A percentile compares a stretch with the other conserved stretches of the same genome.
Evolutionary conservation across 2,888 invertebrate species (phyloP).

Genomic region (Lithophane socia): DNA sequence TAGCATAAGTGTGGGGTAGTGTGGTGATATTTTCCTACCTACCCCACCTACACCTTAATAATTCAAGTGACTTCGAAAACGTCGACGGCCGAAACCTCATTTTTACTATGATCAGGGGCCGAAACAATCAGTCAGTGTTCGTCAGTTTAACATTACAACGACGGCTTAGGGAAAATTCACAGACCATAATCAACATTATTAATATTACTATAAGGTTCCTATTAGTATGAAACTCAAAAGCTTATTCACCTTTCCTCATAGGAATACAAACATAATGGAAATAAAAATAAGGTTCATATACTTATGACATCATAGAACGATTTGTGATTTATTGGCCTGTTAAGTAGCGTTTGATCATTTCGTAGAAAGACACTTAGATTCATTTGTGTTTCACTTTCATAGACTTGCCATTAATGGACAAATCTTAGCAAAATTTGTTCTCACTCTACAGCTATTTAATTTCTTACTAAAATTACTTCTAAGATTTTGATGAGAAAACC

Average conservation of each 20-base stretch:
- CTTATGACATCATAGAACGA: not conserved
- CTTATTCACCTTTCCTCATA: not conserved
- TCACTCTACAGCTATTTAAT: conserved; percentile 22
- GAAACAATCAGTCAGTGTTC: not conserved
- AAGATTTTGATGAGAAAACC: not conserved
- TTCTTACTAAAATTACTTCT: conserved; percentile 27
- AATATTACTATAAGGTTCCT: not conserved
- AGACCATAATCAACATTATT: not conserved
- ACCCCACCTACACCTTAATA: not conserved
- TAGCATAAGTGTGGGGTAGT: not conserved
- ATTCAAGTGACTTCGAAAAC: not conserved
- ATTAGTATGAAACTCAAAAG: not conserved
- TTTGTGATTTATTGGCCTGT: not conserved
- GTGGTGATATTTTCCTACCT: not conserved
- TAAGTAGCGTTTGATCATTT: not conserved
- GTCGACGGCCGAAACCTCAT: not conserved
- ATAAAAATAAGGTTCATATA: not conserved
- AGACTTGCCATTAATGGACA: not conserved
- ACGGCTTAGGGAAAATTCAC: not conserved
- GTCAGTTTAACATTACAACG: not conserved
- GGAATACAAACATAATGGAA: not conserved
- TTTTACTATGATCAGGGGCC: not conserved
- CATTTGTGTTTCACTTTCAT: not conserved
- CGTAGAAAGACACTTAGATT: not conserved
- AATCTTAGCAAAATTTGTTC: not conserved